Conservation (phyloP, 2,888 invertebrate species). For the Drosophila tripunctata region DNA sequence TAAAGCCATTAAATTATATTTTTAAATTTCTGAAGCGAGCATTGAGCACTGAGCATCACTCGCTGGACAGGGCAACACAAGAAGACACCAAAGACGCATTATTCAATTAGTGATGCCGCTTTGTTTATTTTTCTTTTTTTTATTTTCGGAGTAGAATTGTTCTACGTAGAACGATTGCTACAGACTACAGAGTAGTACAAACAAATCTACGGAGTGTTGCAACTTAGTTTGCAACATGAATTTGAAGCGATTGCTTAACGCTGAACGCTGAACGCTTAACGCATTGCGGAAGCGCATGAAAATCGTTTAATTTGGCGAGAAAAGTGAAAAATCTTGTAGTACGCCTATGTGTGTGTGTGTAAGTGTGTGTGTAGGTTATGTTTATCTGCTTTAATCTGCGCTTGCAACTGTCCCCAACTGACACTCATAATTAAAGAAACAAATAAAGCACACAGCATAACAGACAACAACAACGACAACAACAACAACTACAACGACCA, state of each 20-base stretch:
- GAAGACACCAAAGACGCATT: constrained; percentile 63
- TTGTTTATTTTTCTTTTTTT: constrained; percentile 52
- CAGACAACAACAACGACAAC: constrained; percentile 20
- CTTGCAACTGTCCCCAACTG: constrained; percentile 66
- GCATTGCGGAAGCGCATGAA: constrained; percentile 44
- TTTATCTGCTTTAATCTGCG: constrained; percentile 75
- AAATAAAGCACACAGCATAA: constrained; percentile 70
- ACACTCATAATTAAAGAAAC: constrained; percentile 80
- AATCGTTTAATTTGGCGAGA: constrained; percentile 40
- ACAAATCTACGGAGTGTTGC: too few relatives aligned
- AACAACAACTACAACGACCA: constrained; percentile 30
- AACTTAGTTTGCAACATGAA: constrained; percentile 29
- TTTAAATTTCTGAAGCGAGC: constrained; percentile 64
- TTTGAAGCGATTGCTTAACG: constrained; percentile 45
- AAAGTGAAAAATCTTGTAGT: constrained; percentile 40
- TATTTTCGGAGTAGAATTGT: constrained; percentile 51
- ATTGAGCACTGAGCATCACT: constrained; percentile 27
- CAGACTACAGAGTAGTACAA: not conserved
- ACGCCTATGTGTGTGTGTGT: constrained; percentile 11
- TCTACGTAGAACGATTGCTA: constrained; percentile 2
- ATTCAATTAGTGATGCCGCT: constrained; percentile 70
- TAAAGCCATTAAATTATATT: constrained; percentile 80
- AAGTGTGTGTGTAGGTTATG: constrained; percentile 42
- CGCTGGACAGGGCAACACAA: constrained; percentile 26
- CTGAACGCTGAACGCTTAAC: constrained; percentile 42